Evolutionary conservation across 2,888 invertebrate genomes (phyloP), one percentile per base, ranked within the genome.

Genomic region (Cyaniris semiargus): DNA sequence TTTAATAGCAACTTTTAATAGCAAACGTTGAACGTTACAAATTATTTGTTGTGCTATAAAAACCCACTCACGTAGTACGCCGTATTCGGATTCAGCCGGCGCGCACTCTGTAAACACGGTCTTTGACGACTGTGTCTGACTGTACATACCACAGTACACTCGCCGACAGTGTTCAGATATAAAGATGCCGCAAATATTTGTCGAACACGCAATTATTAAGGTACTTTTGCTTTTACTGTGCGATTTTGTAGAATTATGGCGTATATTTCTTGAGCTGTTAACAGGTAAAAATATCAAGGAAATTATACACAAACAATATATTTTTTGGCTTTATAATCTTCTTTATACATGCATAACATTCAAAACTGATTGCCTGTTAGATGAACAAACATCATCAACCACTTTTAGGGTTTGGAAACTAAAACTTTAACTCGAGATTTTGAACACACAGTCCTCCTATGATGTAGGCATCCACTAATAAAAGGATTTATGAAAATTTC

Each of bases 1-100:
- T 66, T 66, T 66, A 66, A 66, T 66, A 27, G 66, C 38, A 74
- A 48, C 23, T 74, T 74, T 74, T 74, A 74, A 74, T 74, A 21
- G 74, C 74, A 53, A 72, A 74, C 38, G 72, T 10, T 72, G 48
- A 48, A 48, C 72, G 72, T 48, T 3, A 48, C 27, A 48, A 74
- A 48, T 74, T 74, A 31, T 66, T 66, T 66, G 66, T 66, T 66
- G 66, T 66, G 66, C 66, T 66, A 66, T 66, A 66, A 66, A 66
- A 66, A 66, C 66, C 66, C 66, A 66, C 66, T 66, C 66, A 66
- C 66, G 66, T 66, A 60, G 21, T 58, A 60, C 60, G 3, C 27
- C 66, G 66, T 66, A 27, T 66, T 66, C 31, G 66, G 27, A 66
- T 66, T 66, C 66, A 66, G 15, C 15, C 27, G 15, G 27, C 66